Percentiles rank a stretch among this genome's conserved stretches.
phyloP scores from a whole-genome alignment of 2,113 vertebrate species.

The Aepyceros melampus region DNA sequence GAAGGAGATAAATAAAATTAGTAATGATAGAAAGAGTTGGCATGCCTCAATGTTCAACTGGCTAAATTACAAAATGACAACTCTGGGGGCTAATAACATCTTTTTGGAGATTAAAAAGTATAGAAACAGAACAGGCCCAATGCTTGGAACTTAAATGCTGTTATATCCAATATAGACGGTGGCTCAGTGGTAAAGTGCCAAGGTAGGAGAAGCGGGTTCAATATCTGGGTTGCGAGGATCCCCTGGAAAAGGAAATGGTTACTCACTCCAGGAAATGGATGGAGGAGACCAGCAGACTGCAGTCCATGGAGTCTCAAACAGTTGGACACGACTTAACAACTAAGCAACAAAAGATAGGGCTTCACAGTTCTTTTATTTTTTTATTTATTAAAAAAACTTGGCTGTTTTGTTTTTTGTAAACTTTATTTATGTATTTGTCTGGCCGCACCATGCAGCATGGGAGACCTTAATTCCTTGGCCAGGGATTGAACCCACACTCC shows the following conservation, averaged over 20 bases:
- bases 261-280: neutral
- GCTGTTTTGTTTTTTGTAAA: neutral
- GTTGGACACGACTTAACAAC: neutral
- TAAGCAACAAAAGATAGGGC: neutral
- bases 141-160: neutral
- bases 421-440: neutral
- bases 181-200: neutral
- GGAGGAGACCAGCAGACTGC: neutral
- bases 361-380: neutral
- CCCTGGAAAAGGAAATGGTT: neutral
- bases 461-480: neutral
- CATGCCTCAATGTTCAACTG: no score
- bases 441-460: accelerated
- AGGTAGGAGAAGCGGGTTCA: accelerated
- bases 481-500: neutral
- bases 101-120: neutral
- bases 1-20: neutral
- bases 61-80: neutral
- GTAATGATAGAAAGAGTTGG: neutral
- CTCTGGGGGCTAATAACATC: neutral
- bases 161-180: neutral
- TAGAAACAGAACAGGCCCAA: neutral
- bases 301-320: neutral
- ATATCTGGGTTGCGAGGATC: neutral
- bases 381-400: neutral